Percentiles rank a stretch among this genome's conserved stretches.
Conservation (phyloP, 2,888 invertebrate genomes). For the Eubasilissa splendida region DNA sequence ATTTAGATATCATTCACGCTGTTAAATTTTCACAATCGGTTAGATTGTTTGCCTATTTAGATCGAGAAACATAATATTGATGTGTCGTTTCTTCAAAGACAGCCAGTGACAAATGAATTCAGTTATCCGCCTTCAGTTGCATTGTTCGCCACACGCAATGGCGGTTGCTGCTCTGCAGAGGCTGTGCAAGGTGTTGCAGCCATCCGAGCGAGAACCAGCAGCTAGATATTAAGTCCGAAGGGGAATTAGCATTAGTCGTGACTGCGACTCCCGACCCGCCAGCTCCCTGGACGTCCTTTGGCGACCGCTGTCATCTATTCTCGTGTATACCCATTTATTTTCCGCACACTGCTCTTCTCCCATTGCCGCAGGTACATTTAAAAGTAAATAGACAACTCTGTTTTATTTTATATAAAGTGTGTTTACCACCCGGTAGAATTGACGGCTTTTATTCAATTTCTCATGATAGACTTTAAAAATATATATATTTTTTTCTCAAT, state of each 20-base stretch:
- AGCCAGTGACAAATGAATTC: background rate
- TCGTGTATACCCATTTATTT: conserved; percentile 10
- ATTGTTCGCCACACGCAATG: conserved; percentile 33
- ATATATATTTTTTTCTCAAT: too few species aligned
- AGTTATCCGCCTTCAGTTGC: conserved; percentile 27
- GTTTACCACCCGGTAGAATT: too few species aligned
- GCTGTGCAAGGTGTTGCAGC: conserved; percentile 49
- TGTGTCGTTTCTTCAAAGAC: background rate
- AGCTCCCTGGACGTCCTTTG: conserved; percentile 40
- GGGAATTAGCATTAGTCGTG: conserved; percentile 58
- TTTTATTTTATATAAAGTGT: too few species aligned
- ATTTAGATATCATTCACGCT: too few species aligned
- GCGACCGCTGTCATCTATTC: conserved; percentile 44
- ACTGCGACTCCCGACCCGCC: conserved; percentile 47
- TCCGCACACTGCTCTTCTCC: background rate
- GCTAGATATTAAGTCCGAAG: conserved; percentile 50
- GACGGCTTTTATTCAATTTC: too few species aligned
- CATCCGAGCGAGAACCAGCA: conserved; percentile 36
- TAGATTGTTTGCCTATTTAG: too few species aligned
- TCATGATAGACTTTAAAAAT: too few species aligned
- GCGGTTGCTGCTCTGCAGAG: background rate
- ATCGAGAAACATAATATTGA: too few species aligned
- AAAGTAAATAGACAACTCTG: too few species aligned
- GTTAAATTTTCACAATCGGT: too few species aligned
- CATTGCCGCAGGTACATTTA: background rate